Conservation (phyloP, 2,888 invertebrate genomes). For the Eudasyphora cyanicolor region DNA sequence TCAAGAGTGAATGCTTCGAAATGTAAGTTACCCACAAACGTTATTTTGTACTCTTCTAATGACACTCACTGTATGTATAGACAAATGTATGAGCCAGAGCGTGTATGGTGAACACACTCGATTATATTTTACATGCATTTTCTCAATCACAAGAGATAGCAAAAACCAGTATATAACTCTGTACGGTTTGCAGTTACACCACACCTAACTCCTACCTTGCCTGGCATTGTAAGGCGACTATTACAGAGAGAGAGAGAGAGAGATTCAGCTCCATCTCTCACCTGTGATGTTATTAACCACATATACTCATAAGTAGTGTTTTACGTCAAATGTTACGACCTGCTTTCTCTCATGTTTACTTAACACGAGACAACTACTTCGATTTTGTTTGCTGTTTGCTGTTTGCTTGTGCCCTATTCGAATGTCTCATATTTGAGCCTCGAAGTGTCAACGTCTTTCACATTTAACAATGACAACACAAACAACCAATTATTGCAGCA, state of each 20-base stretch:
- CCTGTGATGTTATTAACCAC: too few relatives aligned
- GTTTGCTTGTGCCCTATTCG: not conserved
- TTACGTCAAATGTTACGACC: not conserved
- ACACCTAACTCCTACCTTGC: not conserved
- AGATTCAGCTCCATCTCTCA: too few relatives aligned
- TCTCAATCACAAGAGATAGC: not conserved
- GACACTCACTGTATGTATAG: too few relatives aligned
- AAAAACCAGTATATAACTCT: too few relatives aligned
- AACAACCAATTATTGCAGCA: not conserved
- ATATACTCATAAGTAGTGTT: too few relatives aligned
- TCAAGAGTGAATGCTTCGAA: too few relatives aligned
- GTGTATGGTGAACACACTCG: not conserved
- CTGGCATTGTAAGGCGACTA: too few relatives aligned
- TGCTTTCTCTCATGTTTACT: not conserved
- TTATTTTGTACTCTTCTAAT: too few relatives aligned
- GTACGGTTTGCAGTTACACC: not conserved
- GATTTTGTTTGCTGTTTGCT: too few relatives aligned
- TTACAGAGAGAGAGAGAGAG: too few relatives aligned
- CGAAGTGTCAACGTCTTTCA: slow-evolving; percentile 6
- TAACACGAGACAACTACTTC: not conserved
- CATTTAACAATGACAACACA: not conserved
- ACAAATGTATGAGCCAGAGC: not conserved
- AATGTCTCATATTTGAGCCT: not conserved
- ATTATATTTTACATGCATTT: not conserved
- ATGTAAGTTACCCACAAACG: too few relatives aligned